phyloP scores from a whole-genome alignment of 35 echinoderm and acorn worm genomes.

The Chiridota heheva region DNA sequence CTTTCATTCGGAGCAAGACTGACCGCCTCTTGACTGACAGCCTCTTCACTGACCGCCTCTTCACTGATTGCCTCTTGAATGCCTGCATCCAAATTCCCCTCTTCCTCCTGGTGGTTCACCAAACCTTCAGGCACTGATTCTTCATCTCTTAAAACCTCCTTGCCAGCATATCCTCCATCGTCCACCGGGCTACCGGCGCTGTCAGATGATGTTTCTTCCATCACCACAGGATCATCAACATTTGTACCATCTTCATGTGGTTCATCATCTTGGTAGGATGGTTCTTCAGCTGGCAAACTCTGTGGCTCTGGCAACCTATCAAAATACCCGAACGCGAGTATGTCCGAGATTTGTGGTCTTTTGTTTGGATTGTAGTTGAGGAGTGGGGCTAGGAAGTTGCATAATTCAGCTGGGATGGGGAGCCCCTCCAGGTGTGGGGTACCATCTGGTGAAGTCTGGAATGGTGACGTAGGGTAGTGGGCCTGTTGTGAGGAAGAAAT shows the following conservation, averaged over 20 bases:
- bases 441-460: conserved; percentile 1
- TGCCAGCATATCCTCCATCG: no score
- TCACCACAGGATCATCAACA: background rate
- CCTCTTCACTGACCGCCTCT: background rate
- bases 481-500: conserved; percentile 13
- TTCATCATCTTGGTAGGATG: background rate
- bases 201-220: no score
- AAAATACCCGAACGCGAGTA: conserved; percentile 34
- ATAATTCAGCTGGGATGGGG: conserved; percentile 21
- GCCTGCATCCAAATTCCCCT: background rate
- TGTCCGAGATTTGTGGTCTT: conserved; percentile 18
- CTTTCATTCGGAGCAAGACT: background rate
- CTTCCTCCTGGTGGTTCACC: background rate
- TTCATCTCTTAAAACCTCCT: no score
- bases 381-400: conserved; percentile 32
- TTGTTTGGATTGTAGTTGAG: conserved; percentile 28
- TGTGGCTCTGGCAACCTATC: conserved; percentile 1
- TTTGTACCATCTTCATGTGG: background rate
- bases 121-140: background rate
- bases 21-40: background rate
- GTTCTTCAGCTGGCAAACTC: background rate
- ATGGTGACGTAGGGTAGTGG: conserved; percentile 44
- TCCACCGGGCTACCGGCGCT: no score
- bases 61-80: background rate
- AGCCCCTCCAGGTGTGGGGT: conserved; percentile 27